These are phyloP conservation scores for Sesia bembeciformis DNA, from an alignment of 2,888 invertebrate genomes.

Conservation along the genomic window DNA sequence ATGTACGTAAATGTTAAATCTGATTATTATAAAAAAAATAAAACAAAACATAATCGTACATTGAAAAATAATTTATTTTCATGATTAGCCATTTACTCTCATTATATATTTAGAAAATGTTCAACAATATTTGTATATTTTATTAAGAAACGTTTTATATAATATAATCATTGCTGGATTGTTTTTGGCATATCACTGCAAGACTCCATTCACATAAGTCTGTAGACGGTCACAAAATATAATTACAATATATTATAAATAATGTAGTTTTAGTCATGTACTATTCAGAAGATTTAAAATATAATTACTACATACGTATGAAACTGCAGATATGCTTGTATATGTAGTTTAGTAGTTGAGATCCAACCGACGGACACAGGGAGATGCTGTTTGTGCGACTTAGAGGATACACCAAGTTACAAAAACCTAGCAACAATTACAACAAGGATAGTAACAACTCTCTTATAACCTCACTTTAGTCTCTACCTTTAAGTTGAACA, in stretches of 20 bases:
- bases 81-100: slow-evolving; percentile 62
- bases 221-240: slow-evolving; percentile 49
- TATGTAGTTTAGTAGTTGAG: slow-evolving; percentile 1
- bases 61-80: slow-evolving; percentile 73
- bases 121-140: slow-evolving; percentile 72
- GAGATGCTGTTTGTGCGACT: slow-evolving; percentile 1
- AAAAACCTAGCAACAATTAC: slow-evolving; percentile 43
- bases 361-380: background rate
- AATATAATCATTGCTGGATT: slow-evolving; percentile 66
- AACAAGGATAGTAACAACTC: slow-evolving; percentile 51
- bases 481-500: slow-evolving; percentile 46
- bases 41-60: slow-evolving; percentile 50
- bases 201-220: slow-evolving; percentile 39
- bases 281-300: background rate
- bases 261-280: background rate
- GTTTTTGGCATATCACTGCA: slow-evolving; percentile 72
- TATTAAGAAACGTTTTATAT: slow-evolving; percentile 61
- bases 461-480: slow-evolving; percentile 37
- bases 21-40: background rate
- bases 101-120: slow-evolving; percentile 71
- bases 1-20: too few species aligned
- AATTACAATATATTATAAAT: slow-evolving; percentile 8
- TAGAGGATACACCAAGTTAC: too few species aligned
- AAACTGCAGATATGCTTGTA: background rate
- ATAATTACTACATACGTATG: background rate